These are phyloP conservation scores for Caligus rogercresseyi DNA, from an alignment of 1,140 invertebrate species.

Conservation along the genomic window DNA sequence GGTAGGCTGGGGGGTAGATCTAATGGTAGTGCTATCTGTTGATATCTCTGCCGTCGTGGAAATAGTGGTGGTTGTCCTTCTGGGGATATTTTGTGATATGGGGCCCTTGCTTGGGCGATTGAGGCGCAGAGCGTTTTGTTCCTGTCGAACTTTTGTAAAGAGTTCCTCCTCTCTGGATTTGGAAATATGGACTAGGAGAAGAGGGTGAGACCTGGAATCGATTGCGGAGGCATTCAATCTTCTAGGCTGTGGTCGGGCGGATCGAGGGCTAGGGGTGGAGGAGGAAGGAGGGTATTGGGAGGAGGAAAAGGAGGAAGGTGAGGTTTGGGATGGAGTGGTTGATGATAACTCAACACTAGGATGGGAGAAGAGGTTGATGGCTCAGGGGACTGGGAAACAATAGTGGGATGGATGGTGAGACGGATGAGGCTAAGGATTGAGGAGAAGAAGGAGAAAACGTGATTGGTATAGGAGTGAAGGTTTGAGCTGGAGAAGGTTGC, in stretches of 20 bases:
- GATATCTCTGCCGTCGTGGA: background rate
- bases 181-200: background rate
- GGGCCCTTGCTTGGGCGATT: background rate
- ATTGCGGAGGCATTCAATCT: background rate
- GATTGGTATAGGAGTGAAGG: background rate
- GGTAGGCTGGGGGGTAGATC: background rate
- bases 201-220: background rate
- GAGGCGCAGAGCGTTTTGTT: background rate
- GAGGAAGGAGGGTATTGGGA: background rate
- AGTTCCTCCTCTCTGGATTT: background rate
- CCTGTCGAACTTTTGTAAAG: background rate
- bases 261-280: background rate
- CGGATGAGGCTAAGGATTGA: background rate
- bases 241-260: background rate
- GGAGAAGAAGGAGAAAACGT: background rate
- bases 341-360: too few species aligned
- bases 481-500: background rate
- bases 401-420: too few species aligned
- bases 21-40: background rate
- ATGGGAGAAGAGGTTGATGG: background rate
- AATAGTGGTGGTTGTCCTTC: background rate
- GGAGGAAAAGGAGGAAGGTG: background rate
- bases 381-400: too few species aligned
- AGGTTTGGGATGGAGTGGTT: background rate
- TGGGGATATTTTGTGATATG: background rate